Percentiles rank a stretch among this genome's conserved stretches.
Evolutionary conservation across 2,888 invertebrate genomes (phyloP).

Genomic region (Linnaemya tessellans): DNA sequence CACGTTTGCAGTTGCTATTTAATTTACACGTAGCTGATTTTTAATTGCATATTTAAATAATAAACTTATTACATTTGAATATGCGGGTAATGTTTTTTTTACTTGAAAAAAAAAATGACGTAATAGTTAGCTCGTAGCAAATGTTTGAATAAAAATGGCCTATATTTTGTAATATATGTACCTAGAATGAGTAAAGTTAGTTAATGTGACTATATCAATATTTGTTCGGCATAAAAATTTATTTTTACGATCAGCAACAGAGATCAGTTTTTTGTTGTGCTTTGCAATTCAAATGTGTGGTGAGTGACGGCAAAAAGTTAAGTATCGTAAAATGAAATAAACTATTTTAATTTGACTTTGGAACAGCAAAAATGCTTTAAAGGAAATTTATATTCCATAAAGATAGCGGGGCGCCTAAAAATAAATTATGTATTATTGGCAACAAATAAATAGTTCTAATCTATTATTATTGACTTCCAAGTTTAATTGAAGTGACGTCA

Average conservation of each 20-base stretch:
- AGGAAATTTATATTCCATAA: constrained; percentile 27
- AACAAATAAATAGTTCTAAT: constrained; percentile 27
- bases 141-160: constrained; percentile 19
- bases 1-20: constrained; percentile 31
- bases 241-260: background rate
- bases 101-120: constrained; percentile 24
- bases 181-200: background rate
- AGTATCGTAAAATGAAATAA: background rate
- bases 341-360: constrained; percentile 4
- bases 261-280: background rate
- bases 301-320: background rate
- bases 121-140: constrained; percentile 3
- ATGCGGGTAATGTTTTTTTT: background rate
- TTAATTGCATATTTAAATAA: constrained; percentile 41
- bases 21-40: constrained; percentile 28
- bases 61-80: constrained; percentile 37
- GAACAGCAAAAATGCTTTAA: background rate
- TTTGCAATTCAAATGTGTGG: background rate
- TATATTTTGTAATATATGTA: constrained; percentile 8
- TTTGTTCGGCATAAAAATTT: constrained; percentile 15
- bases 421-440: constrained; percentile 11
- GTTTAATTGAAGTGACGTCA: constrained; percentile 48
- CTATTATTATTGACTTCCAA: constrained; percentile 32
- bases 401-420: constrained; percentile 41
- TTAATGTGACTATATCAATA: constrained; percentile 12